Evolutionary conservation across 2,113 vertebrate genomes (phyloP).

Genomic region (Mungos mungo): DNA sequence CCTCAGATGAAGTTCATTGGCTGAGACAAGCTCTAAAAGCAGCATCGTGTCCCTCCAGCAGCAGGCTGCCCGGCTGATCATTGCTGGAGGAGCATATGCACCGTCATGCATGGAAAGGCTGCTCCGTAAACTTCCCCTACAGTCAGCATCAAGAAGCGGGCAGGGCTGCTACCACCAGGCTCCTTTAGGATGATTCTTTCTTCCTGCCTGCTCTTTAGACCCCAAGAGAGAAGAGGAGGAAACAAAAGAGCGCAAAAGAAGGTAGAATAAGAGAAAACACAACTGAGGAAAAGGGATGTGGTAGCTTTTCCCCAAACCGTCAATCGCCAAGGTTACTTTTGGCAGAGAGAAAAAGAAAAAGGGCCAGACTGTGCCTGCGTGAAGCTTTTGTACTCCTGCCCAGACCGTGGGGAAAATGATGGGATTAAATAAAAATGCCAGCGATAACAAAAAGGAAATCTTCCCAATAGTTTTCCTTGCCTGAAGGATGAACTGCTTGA

Average conservation of each 20-base stretch:
- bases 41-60: not conserved
- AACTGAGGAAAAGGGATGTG: not conserved
- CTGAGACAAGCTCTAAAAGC: not conserved
- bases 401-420: constrained; percentile 69
- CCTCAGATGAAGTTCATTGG: constrained; percentile 41
- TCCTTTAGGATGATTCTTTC: not conserved
- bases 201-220: not conserved
- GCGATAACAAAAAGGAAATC: constrained; percentile 74
- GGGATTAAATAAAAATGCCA: constrained; percentile 68
- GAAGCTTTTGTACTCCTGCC: constrained; percentile 70
- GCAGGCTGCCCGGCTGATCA: not conserved
- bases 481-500: constrained; percentile 78
- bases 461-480: constrained; percentile 72
- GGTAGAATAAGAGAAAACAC: not conserved
- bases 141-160: not conserved
- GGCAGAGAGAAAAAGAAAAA: constrained; percentile 66
- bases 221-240: not conserved
- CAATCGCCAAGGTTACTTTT: constrained; percentile 66
- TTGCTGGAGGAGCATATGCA: not conserved
- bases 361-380: constrained; percentile 17
- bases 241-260: not conserved
- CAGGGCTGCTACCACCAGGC: not conserved
- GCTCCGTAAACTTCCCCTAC: not conserved
- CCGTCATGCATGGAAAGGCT: not conserved
- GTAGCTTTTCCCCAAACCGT: constrained; percentile 3